Evolutionary conservation across 2,888 invertebrate species (phyloP), one percentile per base, ranked within the genome.

Genomic region (Clepsis dumicolana): DNA sequence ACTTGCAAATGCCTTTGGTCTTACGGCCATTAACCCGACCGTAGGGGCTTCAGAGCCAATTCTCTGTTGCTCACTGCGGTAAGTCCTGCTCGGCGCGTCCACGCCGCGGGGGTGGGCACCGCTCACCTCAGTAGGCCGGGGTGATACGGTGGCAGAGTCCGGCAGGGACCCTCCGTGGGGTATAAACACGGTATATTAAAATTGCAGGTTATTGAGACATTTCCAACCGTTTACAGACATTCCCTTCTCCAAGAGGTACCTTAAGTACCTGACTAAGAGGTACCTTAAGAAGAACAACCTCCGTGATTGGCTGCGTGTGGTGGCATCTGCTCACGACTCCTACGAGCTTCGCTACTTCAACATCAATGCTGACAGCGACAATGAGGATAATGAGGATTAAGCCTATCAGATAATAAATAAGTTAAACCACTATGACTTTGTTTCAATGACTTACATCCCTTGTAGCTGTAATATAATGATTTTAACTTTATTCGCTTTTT

Each of bases 261-360:
- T 99, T 75, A 99, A 99, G 94, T 99, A 99, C 94, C 95, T 99
- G 92, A 99, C 99, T 1, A 99, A 99, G 94, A 98, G 99, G 90
- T 99, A 99, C 94, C 95, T 99, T 93, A 99, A 99, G 96, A 99
- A 99, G 95, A 98, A 99, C 94, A 98, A 98, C 88, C 96, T 99
- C 73, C 96, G 99, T 82, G 99, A 99, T 94, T 99, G 99, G 99
- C 96, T 99, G 81, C 95, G 99, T 84, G 99, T 99, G 72, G 99
- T 99, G n/a, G 98, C 99, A 14, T 97, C 97, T 74, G 96, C 96
- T 70, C 99, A 99, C 88, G 99, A 99, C 82, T 96, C 98, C 0
- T 99, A 99, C 77, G 99, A 99, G 94, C 96, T 99, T 65, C 96
- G 99, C 77, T 99, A 99, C 97, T 99, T 99, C 99, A 99, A 99